phyloP scores from a whole-genome alignment of 2,797 vertebrate species.

The Lateolabrax maculatus region DNA sequence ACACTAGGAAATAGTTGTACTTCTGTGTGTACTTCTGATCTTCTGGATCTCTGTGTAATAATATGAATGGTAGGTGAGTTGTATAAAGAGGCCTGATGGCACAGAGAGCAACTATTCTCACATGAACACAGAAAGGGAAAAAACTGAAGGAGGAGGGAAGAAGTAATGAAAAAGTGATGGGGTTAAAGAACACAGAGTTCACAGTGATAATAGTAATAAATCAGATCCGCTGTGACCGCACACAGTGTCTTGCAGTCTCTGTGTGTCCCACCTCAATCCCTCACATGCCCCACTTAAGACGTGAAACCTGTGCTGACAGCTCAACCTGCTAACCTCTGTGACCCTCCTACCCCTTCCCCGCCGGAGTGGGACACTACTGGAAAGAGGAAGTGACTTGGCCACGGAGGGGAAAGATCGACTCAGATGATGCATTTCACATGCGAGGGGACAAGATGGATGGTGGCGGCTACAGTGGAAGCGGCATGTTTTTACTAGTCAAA shows the following conservation, averaged over 20 bases:
- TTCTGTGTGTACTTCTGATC: too few relatives aligned
- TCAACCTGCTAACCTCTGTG: slow-evolving; percentile 66
- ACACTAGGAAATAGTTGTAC: background rate
- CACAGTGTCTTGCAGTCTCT: slow-evolving; percentile 34
- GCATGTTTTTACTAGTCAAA: slow-evolving; percentile 65
- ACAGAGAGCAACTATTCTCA: background rate
- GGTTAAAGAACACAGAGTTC: slow-evolving; percentile 22
- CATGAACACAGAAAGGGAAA: background rate
- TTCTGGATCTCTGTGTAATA: background rate
- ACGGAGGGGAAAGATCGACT: slow-evolving; percentile 63
- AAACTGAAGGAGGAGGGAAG: background rate
- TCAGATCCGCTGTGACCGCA: slow-evolving; percentile 51
- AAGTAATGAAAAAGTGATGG: background rate
- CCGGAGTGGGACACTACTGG: slow-evolving; percentile 28
- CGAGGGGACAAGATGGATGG: slow-evolving; percentile 64
- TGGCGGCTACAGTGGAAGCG: slow-evolving; percentile 39
- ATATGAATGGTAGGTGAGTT: background rate
- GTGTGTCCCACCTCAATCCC: slow-evolving; percentile 23
- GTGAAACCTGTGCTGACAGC: slow-evolving; percentile 68
- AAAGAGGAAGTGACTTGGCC: slow-evolving; percentile 68
- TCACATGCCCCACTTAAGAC: slow-evolving; percentile 51
- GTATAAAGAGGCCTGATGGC: background rate
- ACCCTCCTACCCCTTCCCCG: slow-evolving; percentile 33
- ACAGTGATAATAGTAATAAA: slow-evolving; percentile 41
- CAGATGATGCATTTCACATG: slow-evolving; percentile 60